Evolutionary conservation across 2,888 invertebrate species (phyloP).

Genomic region (Acleris laterana): DNA sequence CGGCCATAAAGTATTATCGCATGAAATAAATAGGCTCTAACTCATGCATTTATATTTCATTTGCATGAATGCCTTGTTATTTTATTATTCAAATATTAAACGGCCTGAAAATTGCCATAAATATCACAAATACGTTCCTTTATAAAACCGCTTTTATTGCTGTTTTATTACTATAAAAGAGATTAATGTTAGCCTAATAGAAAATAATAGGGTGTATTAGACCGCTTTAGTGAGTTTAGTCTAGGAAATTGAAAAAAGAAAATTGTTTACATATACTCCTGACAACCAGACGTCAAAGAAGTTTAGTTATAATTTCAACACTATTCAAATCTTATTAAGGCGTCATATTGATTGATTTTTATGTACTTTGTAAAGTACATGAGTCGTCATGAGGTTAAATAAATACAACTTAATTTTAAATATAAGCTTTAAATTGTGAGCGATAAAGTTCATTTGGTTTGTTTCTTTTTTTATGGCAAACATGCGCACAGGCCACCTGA

Average conservation of each 20-base stretch:
- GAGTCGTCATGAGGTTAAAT: too few relatives aligned
- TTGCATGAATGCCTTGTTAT: slow-evolving; percentile 1
- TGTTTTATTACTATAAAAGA: not conserved
- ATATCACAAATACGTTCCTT: not conserved
- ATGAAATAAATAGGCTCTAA: not conserved
- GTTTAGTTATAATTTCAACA: too few relatives aligned
- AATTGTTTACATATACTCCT: too few relatives aligned
- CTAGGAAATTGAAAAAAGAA: not conserved
- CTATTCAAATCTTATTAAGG: too few relatives aligned
- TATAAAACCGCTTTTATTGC: not conserved
- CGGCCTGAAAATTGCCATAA: not conserved
- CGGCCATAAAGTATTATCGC: not conserved
- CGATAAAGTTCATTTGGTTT: too few relatives aligned
- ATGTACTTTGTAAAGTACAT: too few relatives aligned
- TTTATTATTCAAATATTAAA: slow-evolving; percentile 8
- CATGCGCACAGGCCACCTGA: too few relatives aligned
- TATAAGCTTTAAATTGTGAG: too few relatives aligned
- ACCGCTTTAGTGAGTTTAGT: not conserved
- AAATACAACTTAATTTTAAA: too few relatives aligned
- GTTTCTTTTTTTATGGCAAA: too few relatives aligned
- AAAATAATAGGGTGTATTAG: not conserved
- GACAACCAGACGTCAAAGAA: too few relatives aligned
- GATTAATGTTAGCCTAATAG: not conserved
- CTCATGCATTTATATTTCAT: slow-evolving; percentile 9
- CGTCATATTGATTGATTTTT: too few relatives aligned